Evolutionary conservation across 2,113 vertebrate species (phyloP).

Genomic region (Brachyistius frenatus): DNA sequence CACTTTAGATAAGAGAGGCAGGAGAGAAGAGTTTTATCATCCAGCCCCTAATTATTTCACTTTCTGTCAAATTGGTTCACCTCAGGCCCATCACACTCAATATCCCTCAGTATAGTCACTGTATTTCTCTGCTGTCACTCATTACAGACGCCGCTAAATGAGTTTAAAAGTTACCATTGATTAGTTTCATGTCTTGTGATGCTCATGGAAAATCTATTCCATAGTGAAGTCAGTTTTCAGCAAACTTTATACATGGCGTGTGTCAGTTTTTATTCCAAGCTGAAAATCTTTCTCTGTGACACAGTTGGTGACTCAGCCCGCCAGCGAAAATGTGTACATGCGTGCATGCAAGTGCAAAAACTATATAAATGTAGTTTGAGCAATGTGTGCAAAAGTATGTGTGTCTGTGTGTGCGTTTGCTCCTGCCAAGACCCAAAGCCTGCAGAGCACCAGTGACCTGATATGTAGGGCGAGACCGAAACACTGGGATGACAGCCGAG

Average conservation of each 20-base stretch:
- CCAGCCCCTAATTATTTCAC: conserved; percentile 49
- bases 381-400: conserved; percentile 22
- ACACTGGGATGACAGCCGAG: conserved; percentile 59
- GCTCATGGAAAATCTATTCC: conserved; percentile 12
- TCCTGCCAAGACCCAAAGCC: conserved; percentile 52
- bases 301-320: conserved; percentile 23
- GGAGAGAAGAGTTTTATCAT: conserved; percentile 41
- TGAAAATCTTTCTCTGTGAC: conserved; percentile 23
- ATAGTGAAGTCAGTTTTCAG: neutral
- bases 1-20: conserved; percentile 43
- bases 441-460: conserved; percentile 71
- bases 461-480: conserved; percentile 70
- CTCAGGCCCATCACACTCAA: neutral
- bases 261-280: conserved; percentile 31
- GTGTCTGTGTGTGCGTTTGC: conserved; percentile 31
- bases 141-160: neutral
- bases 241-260: conserved; percentile 16
- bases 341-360: neutral
- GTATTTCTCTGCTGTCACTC: conserved; percentile 4
- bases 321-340: conserved; percentile 2
- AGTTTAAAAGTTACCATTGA: conserved; percentile 19
- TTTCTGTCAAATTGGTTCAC: conserved; percentile 39
- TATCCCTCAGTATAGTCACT: conserved; percentile 1
- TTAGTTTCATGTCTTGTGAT: conserved; percentile 6
- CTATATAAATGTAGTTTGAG: conserved; percentile 1